phyloP scores from a whole-genome alignment of 2,797 vertebrate species.

The Hydrolagus colliei region DNA sequence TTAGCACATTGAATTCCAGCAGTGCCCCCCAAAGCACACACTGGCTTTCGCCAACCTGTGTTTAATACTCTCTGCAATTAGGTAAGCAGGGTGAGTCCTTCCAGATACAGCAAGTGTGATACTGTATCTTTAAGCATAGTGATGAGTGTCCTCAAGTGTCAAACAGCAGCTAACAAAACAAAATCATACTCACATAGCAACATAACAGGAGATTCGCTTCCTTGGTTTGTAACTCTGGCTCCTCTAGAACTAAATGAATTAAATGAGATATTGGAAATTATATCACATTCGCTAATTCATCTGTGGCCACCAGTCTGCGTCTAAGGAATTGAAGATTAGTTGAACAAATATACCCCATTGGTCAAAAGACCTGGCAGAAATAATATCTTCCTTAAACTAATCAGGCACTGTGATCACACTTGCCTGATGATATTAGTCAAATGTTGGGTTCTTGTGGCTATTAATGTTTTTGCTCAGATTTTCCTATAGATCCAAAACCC shows the following conservation, averaged over 20 bases:
- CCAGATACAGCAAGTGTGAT: no score
- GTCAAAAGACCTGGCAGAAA: not conserved
- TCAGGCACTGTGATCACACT: not conserved
- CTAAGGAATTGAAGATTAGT: constrained; percentile 12
- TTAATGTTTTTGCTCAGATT: not conserved
- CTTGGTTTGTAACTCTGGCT: not conserved
- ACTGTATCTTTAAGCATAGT: no score
- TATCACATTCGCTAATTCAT: not conserved
- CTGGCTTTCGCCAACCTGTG: no score
- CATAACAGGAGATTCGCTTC: not conserved
- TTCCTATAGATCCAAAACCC: not conserved
- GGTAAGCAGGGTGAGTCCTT: no score
- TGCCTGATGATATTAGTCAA: not conserved
- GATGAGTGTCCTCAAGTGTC: no score
- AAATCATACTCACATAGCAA: no score
- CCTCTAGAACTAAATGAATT: not conserved
- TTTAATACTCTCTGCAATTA: no score
- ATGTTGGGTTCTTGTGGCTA: not conserved
- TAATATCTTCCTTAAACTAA: not conserved
- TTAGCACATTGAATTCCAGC: no score
- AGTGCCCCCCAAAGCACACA: no score
- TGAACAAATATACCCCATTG: not conserved
- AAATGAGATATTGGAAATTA: not conserved
- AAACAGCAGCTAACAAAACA: no score
- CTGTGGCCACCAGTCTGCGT: constrained; percentile 6